A percentile compares a stretch with the other conserved stretches of the same genome.
These are phyloP conservation scores for Drosophila cognata DNA, from an alignment of 2,888 invertebrate genomes.

Conservation along the genomic window DNA sequence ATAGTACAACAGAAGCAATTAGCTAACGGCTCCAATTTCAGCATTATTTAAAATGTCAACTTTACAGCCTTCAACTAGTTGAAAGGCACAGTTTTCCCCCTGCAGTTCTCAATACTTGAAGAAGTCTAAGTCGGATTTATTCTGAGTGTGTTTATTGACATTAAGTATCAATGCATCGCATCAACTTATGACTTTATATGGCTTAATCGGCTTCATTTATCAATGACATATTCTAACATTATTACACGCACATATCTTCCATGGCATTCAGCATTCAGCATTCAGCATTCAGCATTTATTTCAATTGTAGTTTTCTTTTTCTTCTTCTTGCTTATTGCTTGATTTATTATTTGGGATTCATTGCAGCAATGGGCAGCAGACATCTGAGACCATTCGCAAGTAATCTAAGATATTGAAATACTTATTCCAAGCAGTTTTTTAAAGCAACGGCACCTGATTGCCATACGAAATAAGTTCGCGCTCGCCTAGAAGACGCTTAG, in stretches of 20 bases:
- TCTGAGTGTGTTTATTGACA: neutral
- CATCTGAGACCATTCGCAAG: constrained; percentile 2
- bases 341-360: constrained; percentile 9
- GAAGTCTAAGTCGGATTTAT: neutral
- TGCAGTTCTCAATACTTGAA: neutral
- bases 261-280: neutral
- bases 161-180: neutral
- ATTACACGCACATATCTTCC: neutral
- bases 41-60: neutral
- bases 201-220: neutral
- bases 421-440: constrained; percentile 7
- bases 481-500: constrained; percentile 21
- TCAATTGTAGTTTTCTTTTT: neutral
- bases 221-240: neutral
- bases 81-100: neutral
- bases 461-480: constrained; percentile 39
- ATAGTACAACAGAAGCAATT: neutral
- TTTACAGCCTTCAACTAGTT: neutral
- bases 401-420: constrained; percentile 21
- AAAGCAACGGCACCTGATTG: constrained; percentile 41
- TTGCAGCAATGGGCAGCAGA: constrained; percentile 4
- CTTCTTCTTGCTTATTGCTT: neutral
- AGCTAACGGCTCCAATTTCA: neutral
- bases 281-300: neutral
- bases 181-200: neutral